Evolutionary conservation across 2,113 vertebrate species (phyloP), one percentile per base, ranked within the genome.

Genomic region (Lepus timidus): DNA sequence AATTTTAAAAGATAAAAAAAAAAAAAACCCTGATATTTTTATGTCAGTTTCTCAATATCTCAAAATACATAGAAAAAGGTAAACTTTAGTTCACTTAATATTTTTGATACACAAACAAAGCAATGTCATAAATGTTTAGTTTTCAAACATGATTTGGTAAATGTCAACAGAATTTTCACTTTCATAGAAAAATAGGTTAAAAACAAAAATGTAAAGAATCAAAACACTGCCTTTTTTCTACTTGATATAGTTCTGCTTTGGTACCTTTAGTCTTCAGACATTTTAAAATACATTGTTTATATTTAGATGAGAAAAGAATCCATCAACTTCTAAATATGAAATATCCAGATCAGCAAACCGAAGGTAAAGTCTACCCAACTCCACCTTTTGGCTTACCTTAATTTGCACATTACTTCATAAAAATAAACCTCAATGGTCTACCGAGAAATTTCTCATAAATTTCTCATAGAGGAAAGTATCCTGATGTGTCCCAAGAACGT

Each of bases 11-110:
- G 75, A 93, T 90, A 52, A 88, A 92, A 58, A 58, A 55, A 58
- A 58, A 55, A 85, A 84, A 96, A 75, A 96, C 68, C 52, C 51
- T 96, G 86, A 10, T 86, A 93, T 92, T 96, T 97, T 96, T 96
- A 94, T 55, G 85, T 95, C 88, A 64, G 74, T 95, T 95, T 92
- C 70, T 95, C 73, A 44, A 11, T 78, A 97, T 91, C 49, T 97
- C 94, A 97, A 98, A 98, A 96, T 75, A 97, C 84, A 80, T 86
- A 95, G 13, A 96, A 93, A 98, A 96, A 78, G 16, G 62, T 58
- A 97, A 85, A 97, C 93, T 96, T 97, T 94, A 84, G 95, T 92
- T 70, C 61, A 31, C 33, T 96, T 58, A 96, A 92, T 81, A 97
- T 44, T 92, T 31, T 85, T 98, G 94, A 96, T 75, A 95, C 13